Base-by-base conservation (phyloP, 1,140 invertebrate genomes). In the Aphelinus atriplicis region DNA sequence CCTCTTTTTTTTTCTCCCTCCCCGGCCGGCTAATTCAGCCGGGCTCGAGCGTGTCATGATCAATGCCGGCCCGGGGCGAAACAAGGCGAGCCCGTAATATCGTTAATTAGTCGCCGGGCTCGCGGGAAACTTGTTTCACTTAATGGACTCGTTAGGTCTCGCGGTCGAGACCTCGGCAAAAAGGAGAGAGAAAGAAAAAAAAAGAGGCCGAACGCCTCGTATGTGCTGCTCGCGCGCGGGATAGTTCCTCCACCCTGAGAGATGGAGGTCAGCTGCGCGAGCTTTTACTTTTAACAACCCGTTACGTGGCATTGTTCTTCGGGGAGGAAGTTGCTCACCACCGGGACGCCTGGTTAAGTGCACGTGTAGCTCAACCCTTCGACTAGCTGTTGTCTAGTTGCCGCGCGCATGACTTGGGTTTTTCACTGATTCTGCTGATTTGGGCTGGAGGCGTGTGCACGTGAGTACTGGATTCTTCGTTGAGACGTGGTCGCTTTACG, bases 221-320 rank as follows among this genome's bases (percentile, higher is more conserved):
- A 26, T 26, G 26, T 26, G 26, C 26, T 26, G 26, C 26, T 26
- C 26, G 26, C 26, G 26, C 26, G 26, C 26, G 26, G 26, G 26
- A 26, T 26, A 26, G 26, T 26, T 26, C 26, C 26, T 26, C 26
- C 26, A 26, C 26, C 26, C 26, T 26, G 26, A 26, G 26, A 26
- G 26, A 26, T 26, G 26, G 26, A 26, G 26, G 26, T 26, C 26
- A 26, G 26, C 26, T 26, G 26, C 26, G 43, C 47, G 67, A 70
- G 47, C 67, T 51, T 70, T 70, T 70, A 70, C 67, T 70, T 70
- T 70, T 70, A 70, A 70, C 67, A 50, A 70, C 57, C 67, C 7
- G 10, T 57, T 26, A 26, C 26, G 26, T 61, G 47, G 57, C 57
- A 70, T 61, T 70, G 57, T 60, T 61, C 67, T 61, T 70, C 4